Conservation (phyloP, 2,113 vertebrate species). For the Myodes glareolus region DNA sequence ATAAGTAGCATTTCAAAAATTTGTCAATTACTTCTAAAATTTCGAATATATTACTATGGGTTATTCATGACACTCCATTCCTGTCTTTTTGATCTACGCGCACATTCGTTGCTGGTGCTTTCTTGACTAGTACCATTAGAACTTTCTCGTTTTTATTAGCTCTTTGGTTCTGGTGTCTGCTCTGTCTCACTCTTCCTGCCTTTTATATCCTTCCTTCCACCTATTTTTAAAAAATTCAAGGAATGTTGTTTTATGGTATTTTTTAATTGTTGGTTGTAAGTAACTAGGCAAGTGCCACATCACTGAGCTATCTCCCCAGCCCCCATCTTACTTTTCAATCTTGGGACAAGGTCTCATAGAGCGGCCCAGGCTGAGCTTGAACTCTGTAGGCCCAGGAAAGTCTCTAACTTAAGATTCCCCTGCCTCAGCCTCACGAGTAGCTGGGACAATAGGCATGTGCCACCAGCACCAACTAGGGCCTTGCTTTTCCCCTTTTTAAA, state of each 20-base stretch:
- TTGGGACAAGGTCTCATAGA: neutral
- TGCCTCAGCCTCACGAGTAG: neutral
- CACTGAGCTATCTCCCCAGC: neutral
- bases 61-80: neutral
- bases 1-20: slow-evolving; percentile 41
- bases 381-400: neutral
- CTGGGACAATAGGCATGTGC: neutral
- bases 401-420: neutral
- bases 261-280: neutral
- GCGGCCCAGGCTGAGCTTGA: neutral
- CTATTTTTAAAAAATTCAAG: neutral
- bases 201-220: slow-evolving; percentile 35
- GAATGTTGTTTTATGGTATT: neutral
- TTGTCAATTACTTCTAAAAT: slow-evolving; percentile 46
- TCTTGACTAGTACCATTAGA: neutral
- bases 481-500: neutral
- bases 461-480: neutral
- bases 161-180: neutral
- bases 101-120: too few relatives aligned
- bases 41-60: neutral
- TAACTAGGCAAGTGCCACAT: neutral
- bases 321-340: neutral
- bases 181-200: neutral
- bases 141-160: neutral
- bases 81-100: neutral